These are phyloP conservation scores for Ametastegia equiseti DNA, from an alignment of 2,888 invertebrate species.

Conservation along the genomic window DNA sequence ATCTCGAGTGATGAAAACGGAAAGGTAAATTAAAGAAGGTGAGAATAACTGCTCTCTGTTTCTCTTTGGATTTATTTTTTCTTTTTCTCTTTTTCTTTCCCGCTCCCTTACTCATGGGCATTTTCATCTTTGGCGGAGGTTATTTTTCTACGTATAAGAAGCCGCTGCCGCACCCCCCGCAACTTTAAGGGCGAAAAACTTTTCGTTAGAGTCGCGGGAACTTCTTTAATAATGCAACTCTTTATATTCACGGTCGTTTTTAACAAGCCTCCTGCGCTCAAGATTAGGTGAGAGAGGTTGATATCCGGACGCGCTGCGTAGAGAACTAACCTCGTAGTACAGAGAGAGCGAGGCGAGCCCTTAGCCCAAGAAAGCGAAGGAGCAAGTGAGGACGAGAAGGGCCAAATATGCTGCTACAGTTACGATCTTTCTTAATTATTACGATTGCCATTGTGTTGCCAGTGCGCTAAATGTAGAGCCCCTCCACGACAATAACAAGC, in stretches of 20 bases:
- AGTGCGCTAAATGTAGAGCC: conserved; percentile 66
- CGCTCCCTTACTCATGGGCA: background rate
- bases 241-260: conserved; percentile 76
- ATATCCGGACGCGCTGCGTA: conserved; percentile 46
- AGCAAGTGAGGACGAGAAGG: conserved; percentile 55
- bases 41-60: background rate
- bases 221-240: conserved; percentile 77
- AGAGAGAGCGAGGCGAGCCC: no score
- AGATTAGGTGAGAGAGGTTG: conserved; percentile 70
- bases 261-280: conserved; percentile 67
- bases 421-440: conserved; percentile 76
- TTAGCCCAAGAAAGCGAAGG: background rate
- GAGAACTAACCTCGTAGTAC: background rate
- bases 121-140: background rate
- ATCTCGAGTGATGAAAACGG: background rate
- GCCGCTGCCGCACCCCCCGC: background rate
- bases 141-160: conserved; percentile 9
- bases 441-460: conserved; percentile 73
- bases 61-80: background rate
- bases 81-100: background rate
- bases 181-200: conserved; percentile 63
- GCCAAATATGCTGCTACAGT: conserved; percentile 69
- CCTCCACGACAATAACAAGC: conserved; percentile 71
- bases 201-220: conserved; percentile 72
- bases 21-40: background rate